phyloP scores from a whole-genome alignment of 2,797 vertebrate species.

The Sebastes matsubarae region DNA sequence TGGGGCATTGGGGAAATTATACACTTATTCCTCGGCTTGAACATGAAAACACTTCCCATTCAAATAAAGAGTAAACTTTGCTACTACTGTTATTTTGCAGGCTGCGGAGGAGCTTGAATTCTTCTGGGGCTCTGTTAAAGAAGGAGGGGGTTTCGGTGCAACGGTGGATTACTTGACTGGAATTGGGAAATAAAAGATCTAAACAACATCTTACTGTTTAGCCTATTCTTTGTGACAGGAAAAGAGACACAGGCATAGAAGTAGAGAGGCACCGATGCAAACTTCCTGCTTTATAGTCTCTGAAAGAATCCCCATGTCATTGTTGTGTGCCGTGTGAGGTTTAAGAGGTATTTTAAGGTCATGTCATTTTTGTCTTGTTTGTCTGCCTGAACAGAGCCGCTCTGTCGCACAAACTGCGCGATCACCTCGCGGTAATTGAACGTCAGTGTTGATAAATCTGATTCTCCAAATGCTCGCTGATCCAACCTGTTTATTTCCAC shows the following conservation, averaged over 20 bases:
- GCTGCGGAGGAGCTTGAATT: constrained; percentile 44
- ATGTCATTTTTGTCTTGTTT: constrained; percentile 40
- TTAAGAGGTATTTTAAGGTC: constrained; percentile 54
- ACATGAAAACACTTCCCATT: constrained; percentile 59
- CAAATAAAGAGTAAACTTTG: constrained; percentile 56
- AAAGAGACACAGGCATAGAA: constrained; percentile 26
- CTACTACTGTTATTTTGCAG: constrained; percentile 37
- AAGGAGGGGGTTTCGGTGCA: not conserved
- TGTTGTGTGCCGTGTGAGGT: constrained; percentile 38
- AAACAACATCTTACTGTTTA: constrained; percentile 54
- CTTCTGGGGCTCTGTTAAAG: constrained; percentile 45
- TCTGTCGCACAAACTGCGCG: constrained; percentile 36
- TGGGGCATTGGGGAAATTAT: constrained; percentile 45
- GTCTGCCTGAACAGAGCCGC: constrained; percentile 15
- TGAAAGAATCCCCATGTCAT: constrained; percentile 26
- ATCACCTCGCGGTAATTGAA: constrained; percentile 63
- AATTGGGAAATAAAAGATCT: constrained; percentile 60
- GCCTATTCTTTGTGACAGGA: constrained; percentile 44
- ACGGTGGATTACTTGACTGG: constrained; percentile 50
- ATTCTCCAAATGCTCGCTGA: constrained; percentile 37
- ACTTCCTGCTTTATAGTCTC: constrained; percentile 43
- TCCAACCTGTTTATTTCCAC: constrained; percentile 67
- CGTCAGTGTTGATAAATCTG: constrained; percentile 38
- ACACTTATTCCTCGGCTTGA: constrained; percentile 48
- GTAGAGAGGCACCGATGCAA: constrained; percentile 49